Conservation (phyloP, 2,888 invertebrate genomes). For the Saturnia pavonia region DNA sequence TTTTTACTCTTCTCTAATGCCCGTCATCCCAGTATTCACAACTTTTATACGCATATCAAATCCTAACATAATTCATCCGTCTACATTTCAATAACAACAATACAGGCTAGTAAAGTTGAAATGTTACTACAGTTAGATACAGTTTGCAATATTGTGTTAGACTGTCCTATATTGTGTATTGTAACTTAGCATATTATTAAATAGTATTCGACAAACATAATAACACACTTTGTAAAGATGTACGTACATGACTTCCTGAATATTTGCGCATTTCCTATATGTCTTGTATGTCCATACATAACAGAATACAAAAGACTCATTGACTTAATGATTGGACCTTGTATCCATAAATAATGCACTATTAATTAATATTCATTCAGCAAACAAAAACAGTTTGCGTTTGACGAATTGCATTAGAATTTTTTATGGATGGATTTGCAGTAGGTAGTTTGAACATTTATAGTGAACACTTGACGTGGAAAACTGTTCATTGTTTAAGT, state of each 20-base stretch:
- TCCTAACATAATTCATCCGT: no score
- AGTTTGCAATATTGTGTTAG: not conserved
- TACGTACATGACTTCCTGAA: slow-evolving; percentile 22
- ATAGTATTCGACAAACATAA: slow-evolving; percentile 11
- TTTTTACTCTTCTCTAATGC: no score
- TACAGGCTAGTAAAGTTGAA: no score
- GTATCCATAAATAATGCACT: slow-evolving; percentile 40
- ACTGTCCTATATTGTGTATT: not conserved
- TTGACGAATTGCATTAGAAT: slow-evolving; percentile 67
- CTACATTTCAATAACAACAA: no score
- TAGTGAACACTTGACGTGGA: slow-evolving; percentile 50
- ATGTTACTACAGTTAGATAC: no score
- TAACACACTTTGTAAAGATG: slow-evolving; percentile 10
- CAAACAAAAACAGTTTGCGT: slow-evolving; percentile 57
- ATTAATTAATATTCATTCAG: slow-evolving; percentile 65
- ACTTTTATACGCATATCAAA: no score
- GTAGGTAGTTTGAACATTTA: slow-evolving; percentile 61
- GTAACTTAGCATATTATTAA: not conserved
- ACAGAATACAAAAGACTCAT: slow-evolving; percentile 56
- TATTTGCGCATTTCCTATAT: slow-evolving; percentile 46
- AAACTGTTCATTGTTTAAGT: slow-evolving; percentile 58
- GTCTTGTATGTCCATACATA: slow-evolving; percentile 43
- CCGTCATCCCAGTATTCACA: no score
- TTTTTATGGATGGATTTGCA: slow-evolving; percentile 55
- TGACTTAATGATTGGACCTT: slow-evolving; percentile 48